Percentiles rank a stretch among this genome's conserved stretches.
phyloP scores from a whole-genome alignment of 2,888 invertebrate genomes.

The Nemotelus pantherinus region DNA sequence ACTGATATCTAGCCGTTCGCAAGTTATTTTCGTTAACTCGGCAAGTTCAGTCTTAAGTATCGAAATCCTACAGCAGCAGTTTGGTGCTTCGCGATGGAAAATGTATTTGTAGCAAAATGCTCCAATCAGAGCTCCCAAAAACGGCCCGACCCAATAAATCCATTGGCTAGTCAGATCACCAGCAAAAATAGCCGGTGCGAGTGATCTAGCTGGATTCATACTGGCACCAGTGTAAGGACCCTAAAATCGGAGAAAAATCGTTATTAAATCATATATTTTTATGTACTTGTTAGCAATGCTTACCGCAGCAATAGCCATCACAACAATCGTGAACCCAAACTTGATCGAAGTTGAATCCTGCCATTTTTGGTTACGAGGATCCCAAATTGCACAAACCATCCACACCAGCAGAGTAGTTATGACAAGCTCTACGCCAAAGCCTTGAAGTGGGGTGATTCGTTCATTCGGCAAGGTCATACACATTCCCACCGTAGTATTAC shows the following conservation, averaged over 20 bases:
- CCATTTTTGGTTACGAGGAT: constrained; percentile 73
- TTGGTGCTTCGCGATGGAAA: constrained; percentile 60
- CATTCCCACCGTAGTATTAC: constrained; percentile 64
- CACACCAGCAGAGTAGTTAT: constrained; percentile 73
- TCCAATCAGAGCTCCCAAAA: constrained; percentile 63
- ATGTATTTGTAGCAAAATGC: constrained; percentile 65
- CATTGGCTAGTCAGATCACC: constrained; percentile 74
- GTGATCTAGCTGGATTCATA: constrained; percentile 77
- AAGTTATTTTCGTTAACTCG: too few species aligned
- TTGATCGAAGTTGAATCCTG: constrained; percentile 74
- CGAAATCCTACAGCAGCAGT: not conserved
- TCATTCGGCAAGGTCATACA: constrained; percentile 71
- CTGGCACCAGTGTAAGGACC: constrained; percentile 77
- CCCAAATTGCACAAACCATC: constrained; percentile 78
- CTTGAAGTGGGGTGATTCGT: constrained; percentile 66
- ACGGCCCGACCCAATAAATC: constrained; percentile 77
- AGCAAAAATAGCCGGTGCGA: constrained; percentile 78
- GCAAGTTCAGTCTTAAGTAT: too few species aligned
- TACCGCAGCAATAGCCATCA: constrained; percentile 74
- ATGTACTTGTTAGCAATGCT: constrained; percentile 55
- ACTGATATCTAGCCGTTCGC: too few species aligned
- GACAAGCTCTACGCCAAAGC: constrained; percentile 71
- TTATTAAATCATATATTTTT: not conserved
- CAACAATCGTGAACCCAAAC: constrained; percentile 74
- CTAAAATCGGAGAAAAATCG: constrained; percentile 62